Evolutionary conservation across 2,888 invertebrate genomes (phyloP).

Genomic region (Sicus ferrugineus): DNA sequence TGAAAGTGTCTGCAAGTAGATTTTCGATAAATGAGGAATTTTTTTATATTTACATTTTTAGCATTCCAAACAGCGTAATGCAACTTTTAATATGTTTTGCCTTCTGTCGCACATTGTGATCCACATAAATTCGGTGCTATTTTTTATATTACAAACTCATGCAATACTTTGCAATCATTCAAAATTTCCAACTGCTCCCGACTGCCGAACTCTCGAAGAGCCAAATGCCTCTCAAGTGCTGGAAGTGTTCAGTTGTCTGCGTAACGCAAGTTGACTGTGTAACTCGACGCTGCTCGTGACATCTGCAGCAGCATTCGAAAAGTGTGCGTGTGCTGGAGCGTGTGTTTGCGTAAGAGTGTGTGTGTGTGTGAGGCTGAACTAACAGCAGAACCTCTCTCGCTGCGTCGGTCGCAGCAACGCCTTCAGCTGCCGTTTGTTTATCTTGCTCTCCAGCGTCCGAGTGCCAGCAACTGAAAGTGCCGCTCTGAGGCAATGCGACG

Average conservation of each 20-base stretch:
- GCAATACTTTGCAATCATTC: too few species aligned
- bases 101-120: too few species aligned
- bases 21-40: too few species aligned
- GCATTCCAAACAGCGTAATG: too few species aligned
- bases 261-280: not conserved
- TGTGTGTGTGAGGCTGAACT: not conserved
- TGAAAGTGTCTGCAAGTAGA: too few species aligned
- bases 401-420: not conserved
- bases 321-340: not conserved
- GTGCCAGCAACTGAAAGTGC: not conserved
- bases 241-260: not conserved
- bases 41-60: too few species aligned
- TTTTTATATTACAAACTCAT: too few species aligned
- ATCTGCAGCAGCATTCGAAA: not conserved
- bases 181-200: too few species aligned
- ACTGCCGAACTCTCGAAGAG: not conserved
- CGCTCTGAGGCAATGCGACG: not conserved
- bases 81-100: too few species aligned
- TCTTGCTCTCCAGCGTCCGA: slow-evolving; percentile 1
- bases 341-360: not conserved
- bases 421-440: not conserved
- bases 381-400: not conserved
- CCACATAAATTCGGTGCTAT: too few species aligned
- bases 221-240: too few species aligned
- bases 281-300: not conserved